Conservation (phyloP, 2,113 vertebrate genomes). For the Oreochromis tanganicae region DNA sequence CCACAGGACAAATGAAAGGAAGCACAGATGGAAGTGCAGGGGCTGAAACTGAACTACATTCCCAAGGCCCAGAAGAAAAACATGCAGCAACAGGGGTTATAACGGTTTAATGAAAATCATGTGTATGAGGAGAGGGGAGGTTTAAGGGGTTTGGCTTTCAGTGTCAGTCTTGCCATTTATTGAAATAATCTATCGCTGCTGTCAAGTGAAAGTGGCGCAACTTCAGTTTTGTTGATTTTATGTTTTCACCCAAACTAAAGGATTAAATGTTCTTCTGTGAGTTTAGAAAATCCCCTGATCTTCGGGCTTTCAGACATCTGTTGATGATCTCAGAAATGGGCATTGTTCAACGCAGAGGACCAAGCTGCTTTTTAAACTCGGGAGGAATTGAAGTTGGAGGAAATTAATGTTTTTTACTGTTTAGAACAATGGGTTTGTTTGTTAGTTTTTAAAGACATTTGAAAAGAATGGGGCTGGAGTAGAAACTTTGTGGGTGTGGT, state of each 20-base stretch:
- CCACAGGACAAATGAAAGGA: constrained; percentile 70
- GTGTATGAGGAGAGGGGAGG: constrained; percentile 29
- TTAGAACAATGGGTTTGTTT: neutral
- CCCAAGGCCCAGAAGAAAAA: constrained; percentile 59
- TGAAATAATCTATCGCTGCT: constrained; percentile 21
- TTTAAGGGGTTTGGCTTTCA: neutral
- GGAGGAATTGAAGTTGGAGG: neutral
- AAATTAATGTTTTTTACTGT: neutral
- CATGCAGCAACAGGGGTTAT: constrained; percentile 41
- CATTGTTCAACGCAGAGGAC: neutral
- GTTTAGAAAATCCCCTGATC: neutral
- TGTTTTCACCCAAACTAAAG: constrained; percentile 9
- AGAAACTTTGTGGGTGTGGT: neutral
- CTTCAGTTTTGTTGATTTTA: constrained; percentile 14
- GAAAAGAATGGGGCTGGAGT: neutral
- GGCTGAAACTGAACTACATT: constrained; percentile 60
- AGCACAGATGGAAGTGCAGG: constrained; percentile 64
- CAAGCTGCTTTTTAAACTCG: neutral
- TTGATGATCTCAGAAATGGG: neutral
- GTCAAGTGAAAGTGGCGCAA: constrained; percentile 5
- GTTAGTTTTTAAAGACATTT: neutral
- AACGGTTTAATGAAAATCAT: constrained; percentile 62
- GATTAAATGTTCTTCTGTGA: neutral
- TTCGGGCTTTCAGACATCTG: neutral
- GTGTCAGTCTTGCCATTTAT: constrained; percentile 25